Evolutionary conservation across 2,113 vertebrate species (phyloP), one percentile per base, ranked within the genome.

Genomic region (Ancistrus triradiatus): DNA sequence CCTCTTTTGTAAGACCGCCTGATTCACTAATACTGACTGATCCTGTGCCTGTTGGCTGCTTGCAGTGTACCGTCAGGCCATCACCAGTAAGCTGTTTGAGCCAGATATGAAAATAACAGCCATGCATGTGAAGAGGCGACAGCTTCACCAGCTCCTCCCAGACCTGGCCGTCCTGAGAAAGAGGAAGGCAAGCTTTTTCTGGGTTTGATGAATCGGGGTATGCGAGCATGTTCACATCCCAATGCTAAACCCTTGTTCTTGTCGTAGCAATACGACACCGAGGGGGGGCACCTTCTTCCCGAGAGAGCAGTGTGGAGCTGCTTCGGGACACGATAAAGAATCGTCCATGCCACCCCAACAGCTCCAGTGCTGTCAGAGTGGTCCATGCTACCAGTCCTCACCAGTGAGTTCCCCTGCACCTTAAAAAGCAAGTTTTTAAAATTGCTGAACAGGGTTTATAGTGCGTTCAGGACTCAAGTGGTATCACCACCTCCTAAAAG

Each of bases 321-420:
- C 92, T 90, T 31, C 78, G 93, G 84, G 92, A 94, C 84, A 93
- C 76, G 92, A 94, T 74, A 93, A 93, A 87, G 93, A 92, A 88
- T 91, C 92, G 81, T 92, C 91, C 74, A 90, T 94, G 83, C 91
- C 92, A 84, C 92, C 1, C 91, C 92, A 46, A 92, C 74, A 0
- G 43, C 44, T 38, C 63, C 35, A 86, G 85, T 74, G 81, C 87
- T 81, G 73, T 79, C 75, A 92, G 89, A 80, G 87, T 78, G 56
- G 86, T 85, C 77, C 87, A 80, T 74, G 88, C 88, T 44, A 81
- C 86, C 84, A 91, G 88, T 82, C 90, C 91, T 80, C 88, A 89
- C 79, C 86, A 90, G 92, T 94, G 84, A 65, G 66, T 44, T 1
- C 2, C 52, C 22, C 4, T 31, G 27, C 27, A 31, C 33, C 18